Conservation (phyloP, 2,888 invertebrate species). For the Dorcus parallelipipedus region DNA sequence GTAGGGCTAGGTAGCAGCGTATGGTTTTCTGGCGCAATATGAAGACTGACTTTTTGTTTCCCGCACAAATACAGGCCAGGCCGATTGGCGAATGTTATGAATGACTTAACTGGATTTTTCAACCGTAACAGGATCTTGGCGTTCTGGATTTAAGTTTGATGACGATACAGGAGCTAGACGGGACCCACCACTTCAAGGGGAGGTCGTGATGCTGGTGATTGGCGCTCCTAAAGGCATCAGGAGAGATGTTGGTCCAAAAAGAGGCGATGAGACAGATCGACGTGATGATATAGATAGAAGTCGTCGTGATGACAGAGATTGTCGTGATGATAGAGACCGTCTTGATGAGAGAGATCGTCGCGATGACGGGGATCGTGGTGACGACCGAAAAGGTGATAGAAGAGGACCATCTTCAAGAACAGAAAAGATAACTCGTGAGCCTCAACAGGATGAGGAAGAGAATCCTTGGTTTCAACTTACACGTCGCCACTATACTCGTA, state of each 20-base stretch:
- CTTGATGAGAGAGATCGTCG: constrained; percentile 10
- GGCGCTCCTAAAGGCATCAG: neutral
- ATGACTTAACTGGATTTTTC: too few species aligned
- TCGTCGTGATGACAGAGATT: constrained; percentile 8
- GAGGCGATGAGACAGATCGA: constrained; percentile 15
- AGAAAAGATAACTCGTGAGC: constrained; percentile 41
- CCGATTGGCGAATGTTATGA: too few species aligned
- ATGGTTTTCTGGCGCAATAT: too few species aligned
- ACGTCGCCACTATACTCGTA: constrained; percentile 35
- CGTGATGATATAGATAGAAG: constrained; percentile 17
- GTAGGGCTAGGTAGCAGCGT: too few species aligned
- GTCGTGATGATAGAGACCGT: constrained; percentile 3
- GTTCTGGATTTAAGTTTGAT: constrained; percentile 11
- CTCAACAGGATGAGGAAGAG: constrained; percentile 38
- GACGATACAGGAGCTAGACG: constrained; percentile 13
- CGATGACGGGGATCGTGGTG: constrained; percentile 6
- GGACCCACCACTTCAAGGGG: constrained; percentile 1
- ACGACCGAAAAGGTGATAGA: constrained; percentile 8
- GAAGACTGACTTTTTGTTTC: too few species aligned
- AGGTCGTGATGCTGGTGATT: neutral
- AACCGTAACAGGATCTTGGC: neutral
- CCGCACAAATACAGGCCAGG: too few species aligned
- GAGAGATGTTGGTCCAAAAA: constrained; percentile 16
- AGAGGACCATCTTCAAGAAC: constrained; percentile 29
- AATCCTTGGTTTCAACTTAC: constrained; percentile 40